Evolutionary conservation across 2,888 invertebrate species (phyloP).

Genomic region (Melolontha melolontha): DNA sequence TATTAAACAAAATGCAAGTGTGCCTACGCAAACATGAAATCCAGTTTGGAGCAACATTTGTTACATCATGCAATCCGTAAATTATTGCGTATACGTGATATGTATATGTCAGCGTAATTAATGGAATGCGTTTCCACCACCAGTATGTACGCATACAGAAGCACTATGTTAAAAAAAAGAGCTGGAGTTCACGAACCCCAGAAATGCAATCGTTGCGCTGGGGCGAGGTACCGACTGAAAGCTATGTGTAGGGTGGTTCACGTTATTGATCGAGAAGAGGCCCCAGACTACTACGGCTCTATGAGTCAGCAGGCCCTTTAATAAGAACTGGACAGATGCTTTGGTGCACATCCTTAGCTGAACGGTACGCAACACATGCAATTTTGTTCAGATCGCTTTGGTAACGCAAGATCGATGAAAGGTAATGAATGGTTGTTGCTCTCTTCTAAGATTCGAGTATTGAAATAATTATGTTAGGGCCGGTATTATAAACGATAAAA

Average conservation of each 20-base stretch:
- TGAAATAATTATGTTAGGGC: background rate
- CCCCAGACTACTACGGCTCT: conserved; percentile 48
- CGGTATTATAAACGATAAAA: too few species aligned
- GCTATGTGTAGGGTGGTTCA: conserved; percentile 50
- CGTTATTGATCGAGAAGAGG: conserved; percentile 51
- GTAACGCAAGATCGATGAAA: conserved; percentile 1
- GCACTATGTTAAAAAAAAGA: conserved; percentile 20
- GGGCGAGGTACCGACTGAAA: conserved; percentile 48
- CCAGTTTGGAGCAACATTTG: background rate
- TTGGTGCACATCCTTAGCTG: conserved; percentile 26
- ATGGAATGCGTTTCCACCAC: background rate
- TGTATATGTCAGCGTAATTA: conserved; percentile 3
- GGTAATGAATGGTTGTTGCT: background rate
- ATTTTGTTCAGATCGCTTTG: background rate
- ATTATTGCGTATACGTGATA: background rate
- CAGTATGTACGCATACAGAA: background rate
- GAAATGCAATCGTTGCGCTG: conserved; percentile 23
- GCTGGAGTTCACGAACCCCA: conserved; percentile 34
- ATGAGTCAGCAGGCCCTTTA: conserved; percentile 50
- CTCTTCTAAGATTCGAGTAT: background rate
- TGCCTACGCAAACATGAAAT: background rate
- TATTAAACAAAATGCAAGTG: background rate
- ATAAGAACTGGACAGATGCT: conserved; percentile 47
- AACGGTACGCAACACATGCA: conserved; percentile 4
- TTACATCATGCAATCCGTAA: background rate